Base-by-base conservation (phyloP, 2,113 vertebrate genomes). In the Percina caprodes region DNA sequence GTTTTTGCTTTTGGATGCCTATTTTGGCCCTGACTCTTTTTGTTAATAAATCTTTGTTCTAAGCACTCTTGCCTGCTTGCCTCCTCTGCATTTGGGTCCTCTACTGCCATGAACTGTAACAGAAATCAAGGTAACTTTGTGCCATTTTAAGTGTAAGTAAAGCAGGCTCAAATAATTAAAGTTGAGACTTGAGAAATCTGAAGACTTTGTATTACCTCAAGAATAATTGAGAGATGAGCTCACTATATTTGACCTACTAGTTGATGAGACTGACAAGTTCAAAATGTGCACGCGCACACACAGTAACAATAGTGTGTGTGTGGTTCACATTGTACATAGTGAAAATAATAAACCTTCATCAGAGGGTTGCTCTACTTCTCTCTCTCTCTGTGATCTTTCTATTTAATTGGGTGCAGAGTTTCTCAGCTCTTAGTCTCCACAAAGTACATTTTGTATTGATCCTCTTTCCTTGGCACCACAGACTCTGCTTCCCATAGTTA, bases 381-480 rank as follows among this genome's bases (percentile, higher is more conserved):
- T 76, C 80, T 83, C 51, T 74, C 61, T 75, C 26, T 72, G 79
- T 80, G 85, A 84, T 90, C 88, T 82, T 82, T 82, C 69, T 80
- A 55, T 89, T 89, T 93, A 92, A 92, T 92, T 94, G 91, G 87
- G 85, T 89, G 80, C 87, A 89, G 80, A 89, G 86, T 89, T 91
- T 89, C 90, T 89, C 56, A 5, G 66, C 85, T 90, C 88, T 90
- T 82, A 69, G 76, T 90, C 91, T 91, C 86, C 65, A 84, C 89
- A 88, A 90, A 92, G 89, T 92, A 90, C 89, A 92, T 93, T 89
- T 92, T 88, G 71, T 92, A 94, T 93, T 91, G 92, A 94, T 94
- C 79, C 79, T 39, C 63, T 83, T 84, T 84, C 74, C 54, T 89
- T 77, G 78, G 83, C 85, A 91, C 88, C 87, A 89, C 89, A 92